Percentiles rank a stretch among this genome's conserved stretches.
These are phyloP conservation scores for Teleogryllus oceanicus DNA, from an alignment of 2,888 invertebrate genomes.

Conservation along the genomic window DNA sequence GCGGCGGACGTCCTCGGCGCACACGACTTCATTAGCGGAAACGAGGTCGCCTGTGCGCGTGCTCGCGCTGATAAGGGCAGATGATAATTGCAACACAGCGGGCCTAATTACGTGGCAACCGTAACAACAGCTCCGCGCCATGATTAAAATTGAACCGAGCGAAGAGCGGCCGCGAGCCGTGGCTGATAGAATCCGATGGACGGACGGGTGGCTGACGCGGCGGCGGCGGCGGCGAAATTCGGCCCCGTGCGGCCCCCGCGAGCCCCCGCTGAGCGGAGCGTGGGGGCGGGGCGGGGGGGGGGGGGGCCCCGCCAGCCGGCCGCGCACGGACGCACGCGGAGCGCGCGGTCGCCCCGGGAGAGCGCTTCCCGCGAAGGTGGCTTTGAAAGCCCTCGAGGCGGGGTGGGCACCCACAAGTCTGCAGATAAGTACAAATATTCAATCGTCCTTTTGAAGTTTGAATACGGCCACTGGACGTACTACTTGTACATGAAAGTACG, in stretches of 20 bases:
- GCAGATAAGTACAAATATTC: too few species aligned
- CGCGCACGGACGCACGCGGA: too few species aligned
- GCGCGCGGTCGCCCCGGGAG: too few species aligned
- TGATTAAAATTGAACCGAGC: conserved; percentile 32
- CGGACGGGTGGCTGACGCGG: not conserved
- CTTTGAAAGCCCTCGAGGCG: too few species aligned
- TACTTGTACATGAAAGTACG: too few species aligned
- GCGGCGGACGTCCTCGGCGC: not conserved
- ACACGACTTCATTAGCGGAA: conserved; percentile 35
- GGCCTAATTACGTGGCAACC: conserved; percentile 31
- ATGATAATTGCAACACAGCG: conserved; percentile 35
- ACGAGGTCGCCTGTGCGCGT: conserved; percentile 32
- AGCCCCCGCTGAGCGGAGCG: conserved; percentile 11
- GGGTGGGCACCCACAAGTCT: too few species aligned
- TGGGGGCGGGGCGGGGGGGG: too few species aligned
- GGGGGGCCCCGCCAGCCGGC: too few species aligned
- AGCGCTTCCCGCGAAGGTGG: too few species aligned
- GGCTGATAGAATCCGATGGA: not conserved
- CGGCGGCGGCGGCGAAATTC: too few species aligned
- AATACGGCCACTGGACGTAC: too few species aligned
- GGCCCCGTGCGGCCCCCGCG: not conserved
- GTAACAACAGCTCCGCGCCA: conserved; percentile 29
- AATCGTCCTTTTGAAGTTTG: too few species aligned
- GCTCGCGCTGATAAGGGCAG: conserved; percentile 30
- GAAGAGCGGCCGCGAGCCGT: conserved; percentile 18